phyloP scores from a whole-genome alignment of 2,113 vertebrate species.

The Hipposideros armiger region DNA sequence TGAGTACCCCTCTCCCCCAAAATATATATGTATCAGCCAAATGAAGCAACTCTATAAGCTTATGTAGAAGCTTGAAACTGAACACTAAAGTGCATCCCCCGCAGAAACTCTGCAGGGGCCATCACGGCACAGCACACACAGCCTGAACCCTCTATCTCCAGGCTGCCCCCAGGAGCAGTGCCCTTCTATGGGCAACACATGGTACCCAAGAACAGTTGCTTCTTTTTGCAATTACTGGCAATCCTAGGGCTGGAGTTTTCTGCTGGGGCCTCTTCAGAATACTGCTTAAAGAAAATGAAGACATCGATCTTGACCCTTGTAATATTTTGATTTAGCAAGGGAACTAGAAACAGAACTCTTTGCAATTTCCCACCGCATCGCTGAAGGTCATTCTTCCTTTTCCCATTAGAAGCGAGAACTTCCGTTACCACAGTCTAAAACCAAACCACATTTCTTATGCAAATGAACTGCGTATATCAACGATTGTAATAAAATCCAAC shows the following conservation, averaged over 20 bases:
- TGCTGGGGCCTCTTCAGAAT: not conserved
- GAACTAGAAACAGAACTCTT: not conserved
- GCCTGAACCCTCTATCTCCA: not conserved
- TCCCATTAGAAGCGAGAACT: not conserved
- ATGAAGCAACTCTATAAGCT: not conserved
- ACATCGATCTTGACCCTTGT: slow-evolving; percentile 15
- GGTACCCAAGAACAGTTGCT: not conserved
- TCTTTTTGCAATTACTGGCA: slow-evolving; percentile 7
- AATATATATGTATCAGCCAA: not conserved
- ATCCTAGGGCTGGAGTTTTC: slow-evolving; percentile 28
- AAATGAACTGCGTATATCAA: not conserved
- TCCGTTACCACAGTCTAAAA: not conserved
- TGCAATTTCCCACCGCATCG: not conserved
- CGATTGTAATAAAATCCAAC: not conserved
- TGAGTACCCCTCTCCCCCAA: not conserved
- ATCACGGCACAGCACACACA: too few relatives aligned
- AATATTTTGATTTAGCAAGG: slow-evolving; percentile 33
- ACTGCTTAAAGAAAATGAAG: slow-evolving; percentile 25
- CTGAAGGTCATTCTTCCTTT: slow-evolving; percentile 46
- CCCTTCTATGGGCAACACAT: not conserved
- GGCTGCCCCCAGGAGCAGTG: not conserved
- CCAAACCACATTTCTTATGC: slow-evolving; percentile 16
- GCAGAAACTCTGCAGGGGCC: not conserved
- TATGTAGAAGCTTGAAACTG: not conserved
- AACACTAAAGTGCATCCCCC: not conserved